These are phyloP conservation scores for Telmatochromis brachygnathus DNA, from an alignment of 2,113 vertebrate species.

Conservation along the genomic window DNA sequence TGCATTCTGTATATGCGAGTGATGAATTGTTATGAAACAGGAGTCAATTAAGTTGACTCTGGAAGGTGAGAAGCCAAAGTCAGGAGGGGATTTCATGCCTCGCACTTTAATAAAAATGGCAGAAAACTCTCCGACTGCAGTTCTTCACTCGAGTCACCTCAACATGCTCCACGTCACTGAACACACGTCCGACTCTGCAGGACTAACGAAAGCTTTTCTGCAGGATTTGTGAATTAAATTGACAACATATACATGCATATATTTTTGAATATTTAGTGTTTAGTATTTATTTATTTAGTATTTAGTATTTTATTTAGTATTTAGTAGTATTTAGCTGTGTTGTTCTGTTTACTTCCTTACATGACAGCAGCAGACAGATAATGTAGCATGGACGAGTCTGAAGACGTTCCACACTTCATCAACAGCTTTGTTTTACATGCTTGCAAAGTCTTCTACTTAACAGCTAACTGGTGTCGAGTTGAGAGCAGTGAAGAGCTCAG, in stretches of 20 bases:
- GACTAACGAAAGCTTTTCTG: background rate
- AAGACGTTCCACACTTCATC: background rate
- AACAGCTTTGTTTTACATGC: background rate
- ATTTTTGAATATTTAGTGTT: background rate
- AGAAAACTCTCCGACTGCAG: background rate
- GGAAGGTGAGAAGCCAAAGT: background rate
- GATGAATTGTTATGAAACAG: background rate
- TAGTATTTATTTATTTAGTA: too few species aligned
- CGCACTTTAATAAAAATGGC: background rate
- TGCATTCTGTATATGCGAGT: background rate
- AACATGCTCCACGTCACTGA: background rate
- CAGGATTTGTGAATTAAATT: background rate
- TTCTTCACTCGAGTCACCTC: background rate
- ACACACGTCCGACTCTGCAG: background rate
- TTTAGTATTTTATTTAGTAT: too few species aligned
- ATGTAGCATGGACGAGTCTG: background rate
- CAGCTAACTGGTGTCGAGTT: background rate
- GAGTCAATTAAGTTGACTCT: slow-evolving; percentile 6
- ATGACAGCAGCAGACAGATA: background rate
- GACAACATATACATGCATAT: background rate
- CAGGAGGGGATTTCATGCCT: background rate
- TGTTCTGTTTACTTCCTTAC: background rate
- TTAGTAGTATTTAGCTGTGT: background rate
- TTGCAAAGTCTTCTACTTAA: background rate
- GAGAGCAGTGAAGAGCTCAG: background rate